Percentiles rank a stretch among this genome's conserved stretches.
These are phyloP conservation scores for Pollenia labialis DNA, from an alignment of 2,888 invertebrate species.

Conservation along the genomic window DNA sequence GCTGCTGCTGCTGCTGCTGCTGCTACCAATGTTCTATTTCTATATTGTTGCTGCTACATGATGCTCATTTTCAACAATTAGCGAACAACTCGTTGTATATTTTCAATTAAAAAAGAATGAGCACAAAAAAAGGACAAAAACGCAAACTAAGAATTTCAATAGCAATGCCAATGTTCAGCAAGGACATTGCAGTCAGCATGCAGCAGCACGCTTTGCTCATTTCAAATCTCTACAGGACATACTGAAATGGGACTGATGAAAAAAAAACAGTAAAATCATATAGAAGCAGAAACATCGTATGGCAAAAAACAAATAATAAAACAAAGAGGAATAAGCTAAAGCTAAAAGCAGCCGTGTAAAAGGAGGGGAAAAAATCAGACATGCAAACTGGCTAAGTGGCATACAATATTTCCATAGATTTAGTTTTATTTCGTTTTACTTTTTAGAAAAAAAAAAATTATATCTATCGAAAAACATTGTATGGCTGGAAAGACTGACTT, in stretches of 20 bases:
- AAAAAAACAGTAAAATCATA: conserved; percentile 14
- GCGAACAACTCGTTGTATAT: conserved; percentile 49
- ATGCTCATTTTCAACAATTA: conserved; percentile 65
- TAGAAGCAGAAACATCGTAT: conserved; percentile 16
- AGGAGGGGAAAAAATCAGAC: not conserved
- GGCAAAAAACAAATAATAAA: not conserved
- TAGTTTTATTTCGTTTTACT: not conserved
- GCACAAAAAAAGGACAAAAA: conserved; percentile 1
- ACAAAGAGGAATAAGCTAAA: conserved; percentile 4
- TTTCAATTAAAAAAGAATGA: conserved; percentile 55
- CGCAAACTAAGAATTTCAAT: conserved; percentile 64
- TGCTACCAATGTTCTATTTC: not conserved
- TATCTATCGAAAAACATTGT: no score
- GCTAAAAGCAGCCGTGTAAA: not conserved
- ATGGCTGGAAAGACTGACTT: conserved; percentile 13
- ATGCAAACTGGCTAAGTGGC: conserved; percentile 42
- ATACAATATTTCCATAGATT: not conserved
- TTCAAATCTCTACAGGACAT: conserved; percentile 44
- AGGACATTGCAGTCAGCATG: conserved; percentile 46
- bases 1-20: conserved; percentile 7
- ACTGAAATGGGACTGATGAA: not conserved
- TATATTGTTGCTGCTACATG: conserved; percentile 31
- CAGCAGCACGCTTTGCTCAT: conserved; percentile 28
- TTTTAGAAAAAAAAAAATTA: not conserved
- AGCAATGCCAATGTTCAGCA: conserved; percentile 63